Percentiles rank a stretch among this genome's conserved stretches.
Conservation (phyloP, 2,888 invertebrate species). For the Cryptus viduatorius region DNA sequence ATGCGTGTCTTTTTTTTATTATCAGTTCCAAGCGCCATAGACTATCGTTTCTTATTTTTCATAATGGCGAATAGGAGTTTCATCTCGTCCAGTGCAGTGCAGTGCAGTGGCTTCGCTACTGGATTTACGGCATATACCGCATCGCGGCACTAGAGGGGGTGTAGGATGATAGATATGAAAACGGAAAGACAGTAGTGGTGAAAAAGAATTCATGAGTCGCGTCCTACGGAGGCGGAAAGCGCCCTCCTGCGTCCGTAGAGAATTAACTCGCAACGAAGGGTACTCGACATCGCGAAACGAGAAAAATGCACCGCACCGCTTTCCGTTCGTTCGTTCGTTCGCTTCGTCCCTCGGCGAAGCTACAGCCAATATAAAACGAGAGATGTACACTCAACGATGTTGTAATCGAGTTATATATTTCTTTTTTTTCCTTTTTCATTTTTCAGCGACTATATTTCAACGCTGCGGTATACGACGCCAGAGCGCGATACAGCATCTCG, state of each 20-base stretch:
- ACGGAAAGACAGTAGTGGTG: slow-evolving; percentile 40
- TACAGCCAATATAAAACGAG: slow-evolving; percentile 70
- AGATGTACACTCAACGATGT: slow-evolving; percentile 70
- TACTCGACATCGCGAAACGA: slow-evolving; percentile 68
- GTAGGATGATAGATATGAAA: slow-evolving; percentile 34
- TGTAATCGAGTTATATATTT: slow-evolving; percentile 73
- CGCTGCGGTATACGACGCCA: background rate
- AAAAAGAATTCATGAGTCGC: slow-evolving; percentile 37
- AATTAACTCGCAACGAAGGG: slow-evolving; percentile 75
- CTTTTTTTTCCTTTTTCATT: background rate
- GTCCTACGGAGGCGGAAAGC: slow-evolving; percentile 24
- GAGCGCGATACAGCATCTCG: slow-evolving; percentile 5
- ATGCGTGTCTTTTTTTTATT: too few species aligned
- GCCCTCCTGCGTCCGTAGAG: slow-evolving; percentile 53
- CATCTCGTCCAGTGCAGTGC: background rate
- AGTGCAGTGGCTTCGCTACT: background rate
- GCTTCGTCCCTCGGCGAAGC: slow-evolving; percentile 4
- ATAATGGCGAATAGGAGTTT: background rate
- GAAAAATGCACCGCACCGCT: slow-evolving; percentile 65
- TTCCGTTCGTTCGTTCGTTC: slow-evolving; percentile 25
- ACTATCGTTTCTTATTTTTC: background rate
- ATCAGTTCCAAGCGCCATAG: too few species aligned
- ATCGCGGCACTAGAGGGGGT: background rate
- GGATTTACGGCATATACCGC: background rate
- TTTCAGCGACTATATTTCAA: slow-evolving; percentile 31